Conservation (phyloP, 2,797 vertebrate species). For the Hoplostethus atlanticus region DNA sequence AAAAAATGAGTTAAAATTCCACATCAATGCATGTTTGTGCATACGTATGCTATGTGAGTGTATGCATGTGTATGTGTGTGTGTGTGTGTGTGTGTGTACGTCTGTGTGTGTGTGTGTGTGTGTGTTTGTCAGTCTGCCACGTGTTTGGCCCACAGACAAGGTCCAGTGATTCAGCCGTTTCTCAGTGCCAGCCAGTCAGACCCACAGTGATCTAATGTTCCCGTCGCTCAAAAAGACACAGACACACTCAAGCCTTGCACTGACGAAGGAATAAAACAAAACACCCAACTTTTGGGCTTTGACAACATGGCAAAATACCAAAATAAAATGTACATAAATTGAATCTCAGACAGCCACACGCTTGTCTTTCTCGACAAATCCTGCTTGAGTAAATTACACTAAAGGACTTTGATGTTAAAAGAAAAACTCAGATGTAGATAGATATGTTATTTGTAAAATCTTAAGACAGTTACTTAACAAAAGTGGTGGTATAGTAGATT, state of each 20-base stretch:
- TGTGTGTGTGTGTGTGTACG: not conserved
- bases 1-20: not conserved
- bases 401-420: no score
- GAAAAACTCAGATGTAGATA: no score
- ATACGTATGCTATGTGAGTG: not conserved
- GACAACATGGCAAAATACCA: slow-evolving; percentile 40
- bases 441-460: no score
- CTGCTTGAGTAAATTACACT: slow-evolving; percentile 4
- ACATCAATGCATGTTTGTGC: no score
- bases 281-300: slow-evolving; percentile 1
- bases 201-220: slow-evolving; percentile 46
- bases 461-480: no score
- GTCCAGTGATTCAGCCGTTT: slow-evolving; percentile 72
- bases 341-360: no score
- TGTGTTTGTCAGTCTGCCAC: slow-evolving; percentile 12
- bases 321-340: slow-evolving; percentile 38
- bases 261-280: slow-evolving; percentile 38
- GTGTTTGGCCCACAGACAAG: slow-evolving; percentile 46
- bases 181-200: slow-evolving; percentile 54
- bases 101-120: slow-evolving; percentile 14
- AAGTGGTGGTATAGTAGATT: slow-evolving; percentile 16
- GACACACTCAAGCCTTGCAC: slow-evolving; percentile 17
- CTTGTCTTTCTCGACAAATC: no score
- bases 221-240: slow-evolving; percentile 45
- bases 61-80: not conserved